These are phyloP conservation scores for Speoplatyrhinus poulsoni DNA, from an alignment of 2,113 vertebrate species.

Conservation along the genomic window DNA sequence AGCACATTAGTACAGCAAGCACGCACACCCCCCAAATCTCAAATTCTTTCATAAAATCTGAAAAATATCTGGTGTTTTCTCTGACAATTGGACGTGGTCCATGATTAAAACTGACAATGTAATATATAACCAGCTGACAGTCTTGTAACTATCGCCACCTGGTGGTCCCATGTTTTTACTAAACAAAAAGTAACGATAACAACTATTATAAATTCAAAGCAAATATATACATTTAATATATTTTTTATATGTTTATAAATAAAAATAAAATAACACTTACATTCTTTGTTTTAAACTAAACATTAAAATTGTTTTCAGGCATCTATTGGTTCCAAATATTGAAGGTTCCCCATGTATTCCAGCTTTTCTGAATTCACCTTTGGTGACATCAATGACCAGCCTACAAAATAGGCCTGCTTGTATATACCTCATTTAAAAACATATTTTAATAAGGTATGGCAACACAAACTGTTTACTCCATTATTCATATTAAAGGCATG, in stretches of 20 bases:
- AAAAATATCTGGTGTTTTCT: too few species aligned
- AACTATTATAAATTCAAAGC: background rate
- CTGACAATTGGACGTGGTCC: too few species aligned
- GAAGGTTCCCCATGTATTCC: too few species aligned
- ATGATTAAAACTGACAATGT: too few species aligned
- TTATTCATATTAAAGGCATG: too few species aligned
- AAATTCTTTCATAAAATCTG: too few species aligned
- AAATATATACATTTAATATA: background rate
- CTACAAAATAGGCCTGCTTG: background rate
- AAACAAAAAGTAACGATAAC: background rate
- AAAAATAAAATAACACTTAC: too few species aligned
- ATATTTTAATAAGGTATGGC: background rate
- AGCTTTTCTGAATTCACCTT: too few species aligned
- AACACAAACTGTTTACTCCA: conserved; percentile 15
- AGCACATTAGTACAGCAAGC: conserved; percentile 3
- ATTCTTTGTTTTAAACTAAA: too few species aligned
- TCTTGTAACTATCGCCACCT: conserved; percentile 18
- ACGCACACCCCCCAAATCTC: background rate
- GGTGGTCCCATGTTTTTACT: conserved; percentile 9
- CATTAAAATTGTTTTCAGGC: background rate
- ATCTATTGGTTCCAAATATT: conserved; percentile 4
- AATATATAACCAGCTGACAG: too few species aligned
- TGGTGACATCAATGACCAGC: too few species aligned
- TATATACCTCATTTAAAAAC: background rate
- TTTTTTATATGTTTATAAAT: too few species aligned